Base-by-base conservation (phyloP, 2,888 invertebrate species). In the Rhodophaea formosa region DNA sequence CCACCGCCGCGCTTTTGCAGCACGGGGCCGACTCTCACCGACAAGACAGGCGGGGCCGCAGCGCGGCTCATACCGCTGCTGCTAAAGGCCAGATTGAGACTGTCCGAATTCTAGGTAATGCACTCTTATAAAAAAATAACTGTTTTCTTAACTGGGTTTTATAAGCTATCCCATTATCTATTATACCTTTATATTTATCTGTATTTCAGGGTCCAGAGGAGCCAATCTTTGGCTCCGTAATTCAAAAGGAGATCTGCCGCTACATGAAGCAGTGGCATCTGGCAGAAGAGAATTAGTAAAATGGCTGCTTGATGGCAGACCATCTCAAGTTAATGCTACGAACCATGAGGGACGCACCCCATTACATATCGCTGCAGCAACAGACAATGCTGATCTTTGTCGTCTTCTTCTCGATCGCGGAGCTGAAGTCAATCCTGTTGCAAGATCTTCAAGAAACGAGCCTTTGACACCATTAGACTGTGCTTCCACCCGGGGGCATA, bases 201-300 rank as follows among this genome's bases (percentile, higher is more conserved):
- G n/a, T n/a, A 0, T 49, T 49, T 51, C 63, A 91, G 91, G 91
- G 53, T 85, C 89, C 44, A 81, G 85, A 70, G 96, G 96, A 16
- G 97, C 97, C 0, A 97, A 99, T 80, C 91, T 99, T 49, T 98
- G 99, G 96, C 88, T 97, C 57, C 93, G 96, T 63, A 99, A 98
- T 79, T 96, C 97, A 1, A 95, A 97, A 76, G 99, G 99, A 0
- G 99, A 99, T 81, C 93, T 98, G 58, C 98, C 99, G 0, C 91
- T 99, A 23, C 99, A 99, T 79, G 99, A 99, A 86, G 99, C 99
- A 0, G 96, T 98, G 0, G 94, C 96, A 45, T 97, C 98, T 0
- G 98, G 98, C 0, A 93, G 98, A 62, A 94, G 96, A 64, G 97
- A 97, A 73, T 82, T 98, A 60, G 95, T 98, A 0, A 94, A 95